phyloP scores from a whole-genome alignment of 2,888 invertebrate species.

The Anthoptus insignis region DNA sequence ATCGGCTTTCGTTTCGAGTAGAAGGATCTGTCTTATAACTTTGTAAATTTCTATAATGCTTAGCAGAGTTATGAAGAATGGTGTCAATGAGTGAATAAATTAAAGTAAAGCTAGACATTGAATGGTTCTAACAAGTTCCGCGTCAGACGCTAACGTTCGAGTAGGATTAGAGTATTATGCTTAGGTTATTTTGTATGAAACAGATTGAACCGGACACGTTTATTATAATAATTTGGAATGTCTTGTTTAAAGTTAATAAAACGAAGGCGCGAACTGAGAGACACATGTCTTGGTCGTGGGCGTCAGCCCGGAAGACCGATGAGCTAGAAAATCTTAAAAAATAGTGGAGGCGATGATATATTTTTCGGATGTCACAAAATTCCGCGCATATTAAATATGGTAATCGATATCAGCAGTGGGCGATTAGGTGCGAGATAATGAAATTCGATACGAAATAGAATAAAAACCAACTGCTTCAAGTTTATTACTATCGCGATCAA shows the following conservation, averaged over 20 bases:
- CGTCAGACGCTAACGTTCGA: not conserved
- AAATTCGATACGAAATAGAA: slow-evolving; percentile 53
- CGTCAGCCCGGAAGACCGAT: slow-evolving; percentile 68
- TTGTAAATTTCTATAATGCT: not conserved
- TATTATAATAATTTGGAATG: slow-evolving; percentile 70
- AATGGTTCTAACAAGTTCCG: slow-evolving; percentile 11
- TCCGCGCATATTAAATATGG: slow-evolving; percentile 59
- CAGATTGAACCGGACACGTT: slow-evolving; percentile 62
- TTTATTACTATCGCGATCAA: slow-evolving; percentile 46
- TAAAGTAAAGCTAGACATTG: slow-evolving; percentile 22
- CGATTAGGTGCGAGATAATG: slow-evolving; percentile 62
- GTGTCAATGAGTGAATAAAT: slow-evolving; percentile 13
- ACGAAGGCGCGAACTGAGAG: slow-evolving; percentile 59
- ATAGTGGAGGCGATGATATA: slow-evolving; percentile 62
- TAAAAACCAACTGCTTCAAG: slow-evolving; percentile 51
- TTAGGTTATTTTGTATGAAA: slow-evolving; percentile 57
- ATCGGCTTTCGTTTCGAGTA: slow-evolving; percentile 6
- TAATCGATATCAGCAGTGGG: slow-evolving; percentile 59
- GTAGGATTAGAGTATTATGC: slow-evolving; percentile 10
- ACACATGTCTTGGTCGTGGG: slow-evolving; percentile 65
- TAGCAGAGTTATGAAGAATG: not conserved
- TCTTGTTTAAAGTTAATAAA: slow-evolving; percentile 58
- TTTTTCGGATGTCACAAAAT: slow-evolving; percentile 62
- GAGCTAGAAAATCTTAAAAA: slow-evolving; percentile 58
- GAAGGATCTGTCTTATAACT: not conserved